A percentile compares a stretch with the other conserved stretches of the same genome.
Conservation (phyloP, 23 tunicate species). For the Diplosoma virens region DNA sequence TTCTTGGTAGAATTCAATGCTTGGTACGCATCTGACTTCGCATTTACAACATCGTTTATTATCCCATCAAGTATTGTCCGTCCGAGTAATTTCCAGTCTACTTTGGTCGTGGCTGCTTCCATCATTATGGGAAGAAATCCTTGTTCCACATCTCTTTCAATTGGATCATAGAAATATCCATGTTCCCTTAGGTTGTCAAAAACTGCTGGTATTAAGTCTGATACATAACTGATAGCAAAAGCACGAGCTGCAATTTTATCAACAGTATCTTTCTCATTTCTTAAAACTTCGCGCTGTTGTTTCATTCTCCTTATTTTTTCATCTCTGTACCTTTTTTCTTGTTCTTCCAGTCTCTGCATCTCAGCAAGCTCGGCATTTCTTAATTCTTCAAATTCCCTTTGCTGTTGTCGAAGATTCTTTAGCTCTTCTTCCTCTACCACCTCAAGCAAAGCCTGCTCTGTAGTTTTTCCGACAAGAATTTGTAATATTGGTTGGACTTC, state of each 20-base stretch:
- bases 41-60: conserved; percentile 11
- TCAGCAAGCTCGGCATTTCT: conserved; percentile 92
- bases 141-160: conserved; percentile 91
- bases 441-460: conserved; percentile 88
- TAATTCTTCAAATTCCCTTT: conserved; percentile 82
- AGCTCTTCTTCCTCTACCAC: conserved; percentile 97
- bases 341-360: conserved; percentile 89
- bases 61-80: conserved; percentile 63
- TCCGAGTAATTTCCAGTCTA: conserved; percentile 56
- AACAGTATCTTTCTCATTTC: conserved; percentile 88
- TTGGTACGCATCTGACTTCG: neutral
- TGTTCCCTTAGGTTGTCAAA: conserved; percentile 69
- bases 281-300: conserved; percentile 81
- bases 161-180: conserved; percentile 95
- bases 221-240: conserved; percentile 82
- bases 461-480: conserved; percentile 87
- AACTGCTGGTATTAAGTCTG: conserved; percentile 84
- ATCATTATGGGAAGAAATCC: conserved; percentile 62
- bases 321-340: conserved; percentile 88
- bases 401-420: conserved; percentile 86
- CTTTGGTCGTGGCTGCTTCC: conserved; percentile 57
- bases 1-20: too few relatives aligned
- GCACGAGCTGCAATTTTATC: conserved; percentile 98
- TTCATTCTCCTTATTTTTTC: conserved; percentile 89
- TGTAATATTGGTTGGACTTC: conserved; percentile 97